Conservation (phyloP, 2,113 vertebrate genomes). For the Chrysemys picta region DNA sequence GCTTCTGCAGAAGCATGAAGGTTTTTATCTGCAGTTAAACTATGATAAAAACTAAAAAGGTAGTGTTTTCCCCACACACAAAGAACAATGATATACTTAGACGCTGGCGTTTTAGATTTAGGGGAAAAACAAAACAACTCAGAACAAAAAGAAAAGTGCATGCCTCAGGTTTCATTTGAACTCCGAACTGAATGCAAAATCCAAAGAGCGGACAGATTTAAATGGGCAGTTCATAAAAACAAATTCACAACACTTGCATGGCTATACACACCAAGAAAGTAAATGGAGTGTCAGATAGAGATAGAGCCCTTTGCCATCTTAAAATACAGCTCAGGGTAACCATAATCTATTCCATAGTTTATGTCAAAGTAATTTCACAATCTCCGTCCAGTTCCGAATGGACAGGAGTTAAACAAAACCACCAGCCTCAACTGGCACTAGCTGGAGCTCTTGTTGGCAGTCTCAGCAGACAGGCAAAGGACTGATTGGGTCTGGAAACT, state of each 20-base stretch:
- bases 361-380: background rate
- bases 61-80: background rate
- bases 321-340: background rate
- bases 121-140: background rate
- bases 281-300: background rate
- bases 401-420: background rate
- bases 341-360: background rate
- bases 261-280: background rate
- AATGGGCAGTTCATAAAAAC: background rate
- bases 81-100: background rate
- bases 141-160: background rate
- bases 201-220: background rate
- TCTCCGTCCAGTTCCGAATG: background rate
- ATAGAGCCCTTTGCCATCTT: background rate
- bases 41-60: background rate
- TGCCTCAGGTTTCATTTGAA: background rate
- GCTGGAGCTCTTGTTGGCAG: background rate
- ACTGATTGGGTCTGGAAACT: background rate
- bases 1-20: background rate
- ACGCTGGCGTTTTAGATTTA: background rate
- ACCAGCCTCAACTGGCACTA: background rate
- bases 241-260: background rate
- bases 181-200: background rate
- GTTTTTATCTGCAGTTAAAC: conserved; percentile 8
- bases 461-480: background rate